A percentile compares a stretch with the other conserved stretches of the same genome.
Conservation (phyloP, 2,888 invertebrate genomes). For the Platycheirus albimanus region DNA sequence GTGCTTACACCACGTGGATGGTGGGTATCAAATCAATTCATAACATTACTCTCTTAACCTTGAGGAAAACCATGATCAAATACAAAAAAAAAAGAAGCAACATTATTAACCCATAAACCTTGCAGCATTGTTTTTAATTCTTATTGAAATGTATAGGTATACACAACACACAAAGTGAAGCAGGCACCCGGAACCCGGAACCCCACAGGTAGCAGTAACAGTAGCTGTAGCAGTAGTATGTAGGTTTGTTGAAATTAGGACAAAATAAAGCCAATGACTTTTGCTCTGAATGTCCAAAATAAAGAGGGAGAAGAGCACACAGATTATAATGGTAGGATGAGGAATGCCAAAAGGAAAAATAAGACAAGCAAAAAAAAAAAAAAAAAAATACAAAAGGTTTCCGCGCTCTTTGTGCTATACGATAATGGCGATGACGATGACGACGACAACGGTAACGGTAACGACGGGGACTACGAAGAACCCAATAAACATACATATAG, state of each 20-base stretch:
- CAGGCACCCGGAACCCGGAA: no score
- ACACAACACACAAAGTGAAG: constrained; percentile 1
- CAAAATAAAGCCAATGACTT: constrained; percentile 71
- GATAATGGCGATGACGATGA: constrained; percentile 21
- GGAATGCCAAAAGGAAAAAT: constrained; percentile 52
- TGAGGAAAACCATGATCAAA: background rate
- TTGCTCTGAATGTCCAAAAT: constrained; percentile 67
- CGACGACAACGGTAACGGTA: constrained; percentile 19
- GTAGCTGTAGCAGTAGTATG: no score
- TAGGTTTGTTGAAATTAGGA: constrained; percentile 59
- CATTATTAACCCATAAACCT: constrained; percentile 53
- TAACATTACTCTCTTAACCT: background rate
- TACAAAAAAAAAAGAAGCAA: constrained; percentile 1
- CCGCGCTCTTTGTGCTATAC: constrained; percentile 49
- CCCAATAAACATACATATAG: constrained; percentile 69
- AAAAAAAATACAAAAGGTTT: constrained; percentile 70
- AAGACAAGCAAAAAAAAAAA: constrained; percentile 49
- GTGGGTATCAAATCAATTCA: no score
- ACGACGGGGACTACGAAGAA: constrained; percentile 37
- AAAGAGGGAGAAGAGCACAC: constrained; percentile 39
- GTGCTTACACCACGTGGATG: no score
- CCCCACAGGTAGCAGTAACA: constrained; percentile 22
- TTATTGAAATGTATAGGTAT: constrained; percentile 58
- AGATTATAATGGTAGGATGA: constrained; percentile 33
- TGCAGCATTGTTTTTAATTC: constrained; percentile 38